Evolutionary conservation across 2,113 vertebrate genomes (phyloP), one percentile per base, ranked within the genome.

Genomic region (Carassius carassius): DNA sequence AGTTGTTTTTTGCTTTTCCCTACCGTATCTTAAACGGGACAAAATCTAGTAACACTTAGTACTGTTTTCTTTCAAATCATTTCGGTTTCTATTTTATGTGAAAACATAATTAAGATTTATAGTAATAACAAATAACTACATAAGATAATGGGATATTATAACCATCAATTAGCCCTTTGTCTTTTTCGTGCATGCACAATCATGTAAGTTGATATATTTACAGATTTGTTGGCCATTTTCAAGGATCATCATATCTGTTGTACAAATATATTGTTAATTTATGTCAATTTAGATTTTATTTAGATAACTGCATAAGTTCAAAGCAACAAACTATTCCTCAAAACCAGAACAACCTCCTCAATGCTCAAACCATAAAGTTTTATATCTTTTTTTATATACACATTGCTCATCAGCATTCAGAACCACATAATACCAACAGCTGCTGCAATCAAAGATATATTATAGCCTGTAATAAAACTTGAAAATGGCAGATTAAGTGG

Each of bases 401-500:
- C 12, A 62, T 37, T 75, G 84, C 81, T 86, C 85, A 86, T 90
- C 86, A 87, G 86, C 82, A 90, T 90, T 91, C 87, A 73, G 35
- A 89, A 80, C 75, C 77, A 76, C 83, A 83, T 76, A 84, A 63
- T 79, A 79, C 79, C 56, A 89, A 87, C 88, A 86, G 84, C 89
- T 89, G 84, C 83, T 63, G 85, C 87, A 84, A 84, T 88, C 80
- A 89, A 89, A 90, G 69, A 83, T 86, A 76, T 87, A 88, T 88
- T 91, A 91, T 87, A 86, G 73, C 32, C 56, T 29, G 67, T 87
- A 87, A 86, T 88, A 89, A 87, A 88, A 88, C 29, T 32, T 51
- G 88, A 85, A 87, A 89, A 88, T 89, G 88, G 77, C 78, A 88
- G 89, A 88, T 90, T 86, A 88, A 88, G 88, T 89, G 86, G 76